phyloP scores from a whole-genome alignment of 2,888 invertebrate genomes.

The Spodoptera exigua region DNA sequence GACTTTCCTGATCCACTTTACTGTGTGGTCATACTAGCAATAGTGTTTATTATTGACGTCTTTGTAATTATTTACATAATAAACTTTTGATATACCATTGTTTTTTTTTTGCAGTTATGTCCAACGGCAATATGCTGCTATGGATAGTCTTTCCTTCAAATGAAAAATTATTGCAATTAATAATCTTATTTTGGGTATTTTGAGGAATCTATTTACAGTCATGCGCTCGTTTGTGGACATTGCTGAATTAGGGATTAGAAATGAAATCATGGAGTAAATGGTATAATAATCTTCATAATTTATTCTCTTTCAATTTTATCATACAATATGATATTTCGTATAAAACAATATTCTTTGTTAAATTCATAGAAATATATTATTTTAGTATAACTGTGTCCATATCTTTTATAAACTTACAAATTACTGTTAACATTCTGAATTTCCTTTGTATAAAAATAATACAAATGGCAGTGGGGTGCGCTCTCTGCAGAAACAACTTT shows the following conservation, averaged over 20 bases:
- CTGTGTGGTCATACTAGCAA: constrained; percentile 26
- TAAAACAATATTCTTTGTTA: constrained; percentile 89
- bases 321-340: constrained; percentile 88
- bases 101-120: constrained; percentile 30
- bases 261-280: constrained; percentile 80
- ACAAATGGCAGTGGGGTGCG: constrained; percentile 75
- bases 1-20: constrained; percentile 27
- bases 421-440: constrained; percentile 88
- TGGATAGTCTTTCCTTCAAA: constrained; percentile 13
- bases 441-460: constrained; percentile 87
- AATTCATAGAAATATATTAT: constrained; percentile 89
- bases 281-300: constrained; percentile 89
- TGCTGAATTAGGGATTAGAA: constrained; percentile 45
- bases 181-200: not conserved
- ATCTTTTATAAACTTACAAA: constrained; percentile 88
- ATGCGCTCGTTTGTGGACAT: not conserved
- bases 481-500: constrained; percentile 39
- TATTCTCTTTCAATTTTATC: constrained; percentile 84
- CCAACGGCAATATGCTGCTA: constrained; percentile 1
- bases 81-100: constrained; percentile 34
- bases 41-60: constrained; percentile 25
- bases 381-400: constrained; percentile 87
- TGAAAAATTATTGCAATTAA: not conserved
- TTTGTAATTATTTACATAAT: constrained; percentile 47
- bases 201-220: not conserved